These are phyloP conservation scores for Pseudomyrmex sp. DNA, from an alignment of 1,140 invertebrate genomes.

Conservation along the genomic window DNA sequence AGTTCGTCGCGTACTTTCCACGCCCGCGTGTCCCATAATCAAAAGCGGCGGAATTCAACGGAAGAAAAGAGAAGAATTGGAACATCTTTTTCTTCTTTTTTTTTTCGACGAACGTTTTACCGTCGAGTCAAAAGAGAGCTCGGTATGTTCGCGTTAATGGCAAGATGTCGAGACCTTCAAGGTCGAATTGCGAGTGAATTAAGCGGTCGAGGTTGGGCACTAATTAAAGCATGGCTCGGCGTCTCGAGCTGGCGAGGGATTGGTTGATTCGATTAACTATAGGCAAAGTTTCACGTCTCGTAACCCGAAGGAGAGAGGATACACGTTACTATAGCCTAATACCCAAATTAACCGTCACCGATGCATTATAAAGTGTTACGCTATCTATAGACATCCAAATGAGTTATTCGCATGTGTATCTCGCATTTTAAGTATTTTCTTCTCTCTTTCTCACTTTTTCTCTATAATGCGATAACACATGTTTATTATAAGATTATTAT, in stretches of 20 bases:
- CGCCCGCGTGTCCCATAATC: conserved; percentile 33
- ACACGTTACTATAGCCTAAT: conserved; percentile 40
- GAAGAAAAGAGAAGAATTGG: background rate
- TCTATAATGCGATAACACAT: no score
- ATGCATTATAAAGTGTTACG: conserved; percentile 46
- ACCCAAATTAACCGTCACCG: conserved; percentile 40
- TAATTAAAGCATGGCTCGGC: conserved; percentile 67
- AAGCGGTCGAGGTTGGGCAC: conserved; percentile 56
- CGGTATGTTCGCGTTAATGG: conserved; percentile 11
- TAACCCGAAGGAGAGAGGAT: background rate
- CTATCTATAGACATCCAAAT: conserved; percentile 12
- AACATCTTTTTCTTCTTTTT: background rate
- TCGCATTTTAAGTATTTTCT: background rate
- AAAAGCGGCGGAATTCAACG: conserved; percentile 35
- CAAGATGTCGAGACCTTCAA: conserved; percentile 39
- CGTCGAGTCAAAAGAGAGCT: background rate
- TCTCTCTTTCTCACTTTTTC: no score
- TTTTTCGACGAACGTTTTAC: conserved; percentile 44
- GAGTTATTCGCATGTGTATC: background rate
- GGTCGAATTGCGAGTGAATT: conserved; percentile 54
- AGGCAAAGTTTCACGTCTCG: conserved; percentile 48
- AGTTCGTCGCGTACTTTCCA: conserved; percentile 30
- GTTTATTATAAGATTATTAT: no score
- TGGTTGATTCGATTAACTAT: conserved; percentile 67
- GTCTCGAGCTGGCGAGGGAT: conserved; percentile 47